Evolutionary conservation across 2,888 invertebrate species (phyloP), one percentile per base, ranked within the genome.

Genomic region (Pimpla rufipes): DNA sequence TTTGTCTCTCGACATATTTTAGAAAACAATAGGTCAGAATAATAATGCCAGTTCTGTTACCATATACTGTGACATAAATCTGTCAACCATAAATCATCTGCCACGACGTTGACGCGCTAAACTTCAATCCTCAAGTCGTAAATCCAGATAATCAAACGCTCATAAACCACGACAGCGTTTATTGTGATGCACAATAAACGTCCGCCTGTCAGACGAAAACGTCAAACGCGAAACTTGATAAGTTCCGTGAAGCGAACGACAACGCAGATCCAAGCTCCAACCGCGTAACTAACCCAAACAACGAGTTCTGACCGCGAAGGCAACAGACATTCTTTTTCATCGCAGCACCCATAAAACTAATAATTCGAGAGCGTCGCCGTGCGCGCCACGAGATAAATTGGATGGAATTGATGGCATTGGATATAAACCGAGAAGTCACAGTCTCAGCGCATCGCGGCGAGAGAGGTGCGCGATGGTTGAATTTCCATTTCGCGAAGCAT

Each of bases 401-500:
- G 47, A 45, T 29, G 45, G 23, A 71, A 73, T 70, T 62, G 23
- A 82, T 77, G 16, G 57, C 37, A 76, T 77, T 70, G 74, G 50
- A 50, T 59, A 62, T 55, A 57, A 67, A 52, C 57, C 21, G n/a
- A 35, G 59, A 62, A 74, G 45, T 74, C 21, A 45, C 59, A 7
- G 29, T 10, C 52, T 52, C 62, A 55, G 59, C 23, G 62, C 16
- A 62, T 42, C 40, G 70, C n/a, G 21, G 62, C 11, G 66, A 11
- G 42, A 35, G 75, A 75, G 70, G n/a, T 42, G 79, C 23, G 57
- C 47, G 62, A 64, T 62, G 74, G 68, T 70, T 21, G 83, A 68
- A 80, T 83, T 83, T 83, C 83, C 85, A 83, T 83, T 87, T 85
- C 81, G 81, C 64, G 55, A 71, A 57, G 68, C 84, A 89, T 89